Evolutionary conservation across 2,113 vertebrate genomes (phyloP).

Genomic region (Anser brachyrhynchus): DNA sequence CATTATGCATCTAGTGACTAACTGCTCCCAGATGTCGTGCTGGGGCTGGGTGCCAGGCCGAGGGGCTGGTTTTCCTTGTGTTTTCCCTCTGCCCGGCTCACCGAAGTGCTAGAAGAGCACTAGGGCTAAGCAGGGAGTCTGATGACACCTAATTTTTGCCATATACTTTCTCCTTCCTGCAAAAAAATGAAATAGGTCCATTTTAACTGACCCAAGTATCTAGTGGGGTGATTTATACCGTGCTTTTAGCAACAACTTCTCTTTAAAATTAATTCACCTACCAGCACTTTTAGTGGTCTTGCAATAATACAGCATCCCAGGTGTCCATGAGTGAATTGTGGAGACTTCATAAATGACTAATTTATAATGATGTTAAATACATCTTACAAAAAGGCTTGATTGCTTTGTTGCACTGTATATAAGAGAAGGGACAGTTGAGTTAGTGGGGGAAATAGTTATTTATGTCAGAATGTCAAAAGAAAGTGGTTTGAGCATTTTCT

Average conservation of each 20-base stretch:
- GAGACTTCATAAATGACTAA: neutral
- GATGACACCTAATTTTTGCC: neutral
- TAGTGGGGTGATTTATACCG: neutral
- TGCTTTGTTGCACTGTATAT: neutral
- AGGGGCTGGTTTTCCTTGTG: neutral
- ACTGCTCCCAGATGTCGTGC: neutral
- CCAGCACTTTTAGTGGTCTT: neutral
- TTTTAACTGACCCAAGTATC: neutral
- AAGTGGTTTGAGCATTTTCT: neutral
- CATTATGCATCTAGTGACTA: rapidly evolving
- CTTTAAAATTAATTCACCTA: neutral
- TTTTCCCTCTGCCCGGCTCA: neutral
- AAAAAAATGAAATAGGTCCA: neutral
- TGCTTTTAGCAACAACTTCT: neutral
- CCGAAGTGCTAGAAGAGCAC: neutral
- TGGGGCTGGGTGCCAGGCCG: neutral
- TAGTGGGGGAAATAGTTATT: neutral
- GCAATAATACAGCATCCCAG: neutral
- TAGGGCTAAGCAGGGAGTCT: neutral
- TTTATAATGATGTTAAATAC: neutral
- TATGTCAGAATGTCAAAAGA: neutral
- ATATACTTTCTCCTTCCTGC: neutral
- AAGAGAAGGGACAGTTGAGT: too few relatives aligned
- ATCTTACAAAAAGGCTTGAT: neutral
- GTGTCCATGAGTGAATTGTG: neutral